These are phyloP conservation scores for Ischnura elegans DNA, from an alignment of 2,888 invertebrate genomes.

Conservation along the genomic window DNA sequence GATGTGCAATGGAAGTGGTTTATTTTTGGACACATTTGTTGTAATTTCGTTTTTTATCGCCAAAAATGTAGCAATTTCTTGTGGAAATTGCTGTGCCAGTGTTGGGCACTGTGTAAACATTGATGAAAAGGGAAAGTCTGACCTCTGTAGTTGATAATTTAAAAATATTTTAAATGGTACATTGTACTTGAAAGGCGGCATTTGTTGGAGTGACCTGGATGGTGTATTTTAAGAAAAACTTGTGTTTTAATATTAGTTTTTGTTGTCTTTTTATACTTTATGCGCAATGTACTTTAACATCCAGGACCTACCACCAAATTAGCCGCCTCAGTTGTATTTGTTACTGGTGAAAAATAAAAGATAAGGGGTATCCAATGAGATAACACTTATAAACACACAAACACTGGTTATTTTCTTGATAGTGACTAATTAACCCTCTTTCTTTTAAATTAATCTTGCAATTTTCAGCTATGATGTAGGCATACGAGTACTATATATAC, in stretches of 20 bases:
- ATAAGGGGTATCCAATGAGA: conserved; percentile 47
- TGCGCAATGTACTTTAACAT: conserved; percentile 59
- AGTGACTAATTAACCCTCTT: too few species aligned
- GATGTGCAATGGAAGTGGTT: conserved; percentile 48
- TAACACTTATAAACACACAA: conserved; percentile 62
- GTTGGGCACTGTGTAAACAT: conserved; percentile 37
- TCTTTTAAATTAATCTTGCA: too few species aligned
- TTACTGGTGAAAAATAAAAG: conserved; percentile 63
- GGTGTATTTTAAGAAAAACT: conserved; percentile 62
- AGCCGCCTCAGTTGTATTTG: conserved; percentile 60
- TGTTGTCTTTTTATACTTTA: conserved; percentile 66
- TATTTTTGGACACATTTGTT: conserved; percentile 61
- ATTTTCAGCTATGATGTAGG: too few species aligned
- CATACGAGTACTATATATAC: too few species aligned
- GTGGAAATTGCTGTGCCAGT: conserved; percentile 52
- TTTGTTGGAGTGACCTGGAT: conserved; percentile 64
- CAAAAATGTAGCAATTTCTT: conserved; percentile 47
- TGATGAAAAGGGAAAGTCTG: conserved; percentile 61
- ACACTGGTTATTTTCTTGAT: not conserved
- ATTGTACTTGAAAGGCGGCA: conserved; percentile 60
- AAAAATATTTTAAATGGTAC: conserved; percentile 64
- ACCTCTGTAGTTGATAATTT: conserved; percentile 59
- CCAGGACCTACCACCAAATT: conserved; percentile 55
- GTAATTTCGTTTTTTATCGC: conserved; percentile 55
- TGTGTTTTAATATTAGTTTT: conserved; percentile 66